phyloP scores from a whole-genome alignment of 2,888 invertebrate genomes.

The Odontomyia ornata region DNA sequence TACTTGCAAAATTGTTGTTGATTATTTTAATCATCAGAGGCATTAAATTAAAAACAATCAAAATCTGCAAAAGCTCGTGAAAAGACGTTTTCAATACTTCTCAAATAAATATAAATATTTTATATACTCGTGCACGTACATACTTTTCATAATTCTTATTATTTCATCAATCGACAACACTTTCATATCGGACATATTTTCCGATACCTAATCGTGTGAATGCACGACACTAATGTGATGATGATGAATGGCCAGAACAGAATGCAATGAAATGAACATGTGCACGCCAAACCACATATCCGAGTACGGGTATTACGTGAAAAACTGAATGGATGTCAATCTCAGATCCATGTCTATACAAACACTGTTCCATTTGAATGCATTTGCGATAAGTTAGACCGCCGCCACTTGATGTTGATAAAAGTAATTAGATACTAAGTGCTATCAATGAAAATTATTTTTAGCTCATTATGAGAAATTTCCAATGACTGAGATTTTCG shows the following conservation, averaged over 20 bases:
- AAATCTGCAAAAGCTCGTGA: too few relatives aligned
- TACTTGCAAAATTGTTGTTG: too few relatives aligned
- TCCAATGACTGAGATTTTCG: neutral
- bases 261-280: too few relatives aligned
- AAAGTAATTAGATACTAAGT: conserved; percentile 30
- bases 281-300: neutral
- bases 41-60: too few relatives aligned
- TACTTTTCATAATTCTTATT: too few relatives aligned
- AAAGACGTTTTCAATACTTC: too few relatives aligned
- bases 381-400: neutral
- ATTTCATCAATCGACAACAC: too few relatives aligned
- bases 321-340: conserved; percentile 1
- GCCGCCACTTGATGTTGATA: conserved; percentile 37
- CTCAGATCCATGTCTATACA: neutral
- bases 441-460: conserved; percentile 30
- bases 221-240: neutral
- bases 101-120: too few relatives aligned
- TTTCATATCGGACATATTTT: too few relatives aligned
- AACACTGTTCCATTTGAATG: conserved; percentile 23
- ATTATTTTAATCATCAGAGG: too few relatives aligned
- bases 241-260: neutral
- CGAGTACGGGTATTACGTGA: neutral
- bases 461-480: conserved; percentile 18
- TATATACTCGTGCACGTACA: too few relatives aligned
- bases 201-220: conserved; percentile 23